phyloP scores from a whole-genome alignment of 2,797 vertebrate genomes.

The Tragopan temminckii region DNA sequence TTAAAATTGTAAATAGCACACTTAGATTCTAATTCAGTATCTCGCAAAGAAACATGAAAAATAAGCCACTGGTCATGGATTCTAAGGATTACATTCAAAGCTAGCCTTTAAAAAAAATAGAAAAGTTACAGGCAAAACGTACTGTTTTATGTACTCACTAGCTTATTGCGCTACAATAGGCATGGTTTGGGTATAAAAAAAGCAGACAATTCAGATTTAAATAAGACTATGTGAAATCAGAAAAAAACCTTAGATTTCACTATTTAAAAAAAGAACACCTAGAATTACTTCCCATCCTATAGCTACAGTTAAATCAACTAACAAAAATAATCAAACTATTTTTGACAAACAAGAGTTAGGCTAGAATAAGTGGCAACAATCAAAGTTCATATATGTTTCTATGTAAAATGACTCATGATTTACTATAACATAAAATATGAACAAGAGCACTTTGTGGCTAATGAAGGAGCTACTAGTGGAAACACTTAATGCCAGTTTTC shows the following conservation, averaged over 20 bases:
- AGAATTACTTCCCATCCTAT: slow-evolving; percentile 83
- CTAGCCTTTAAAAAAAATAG: slow-evolving; percentile 75
- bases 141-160: slow-evolving; percentile 78
- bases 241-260: slow-evolving; percentile 79
- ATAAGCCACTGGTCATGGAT: slow-evolving; percentile 75
- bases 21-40: slow-evolving; percentile 45
- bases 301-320: slow-evolving; percentile 80
- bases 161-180: slow-evolving; percentile 80
- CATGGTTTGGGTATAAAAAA: slow-evolving; percentile 80
- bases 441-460: slow-evolving; percentile 79
- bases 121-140: slow-evolving; percentile 76
- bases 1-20: neutral
- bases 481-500: slow-evolving; percentile 73
- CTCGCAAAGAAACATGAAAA: slow-evolving; percentile 70
- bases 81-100: slow-evolving; percentile 81
- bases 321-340: slow-evolving; percentile 74
- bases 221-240: slow-evolving; percentile 89
- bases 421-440: slow-evolving; percentile 79
- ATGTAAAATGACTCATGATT: slow-evolving; percentile 81
- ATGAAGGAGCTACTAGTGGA: slow-evolving; percentile 63
- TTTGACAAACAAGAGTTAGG: slow-evolving; percentile 71
- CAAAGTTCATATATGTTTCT: slow-evolving; percentile 74
- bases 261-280: slow-evolving; percentile 79
- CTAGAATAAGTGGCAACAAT: slow-evolving; percentile 81
- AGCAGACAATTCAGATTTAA: slow-evolving; percentile 87